Percentiles rank a stretch among this genome's conserved stretches.
Evolutionary conservation across 2,888 invertebrate genomes (phyloP).

Genomic region (Ornithoptera priamus): DNA sequence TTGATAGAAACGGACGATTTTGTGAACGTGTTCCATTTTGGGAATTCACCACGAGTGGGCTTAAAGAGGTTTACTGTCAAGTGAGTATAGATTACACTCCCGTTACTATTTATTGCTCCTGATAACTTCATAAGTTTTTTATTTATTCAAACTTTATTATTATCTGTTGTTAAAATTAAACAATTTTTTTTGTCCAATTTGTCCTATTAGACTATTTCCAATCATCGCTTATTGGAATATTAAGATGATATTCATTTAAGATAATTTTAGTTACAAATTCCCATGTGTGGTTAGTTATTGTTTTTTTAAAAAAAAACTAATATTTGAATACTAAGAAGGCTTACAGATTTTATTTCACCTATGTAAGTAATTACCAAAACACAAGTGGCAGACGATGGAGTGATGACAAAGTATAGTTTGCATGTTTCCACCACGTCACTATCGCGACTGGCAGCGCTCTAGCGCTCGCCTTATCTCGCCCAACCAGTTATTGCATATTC

Average conservation of each 20-base stretch:
- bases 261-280: too few relatives aligned
- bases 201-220: too few relatives aligned
- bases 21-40: conserved; percentile 74
- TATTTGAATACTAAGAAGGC: too few relatives aligned
- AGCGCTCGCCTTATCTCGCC: conserved; percentile 44
- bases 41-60: conserved; percentile 80
- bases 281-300: too few relatives aligned
- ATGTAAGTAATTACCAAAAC: too few relatives aligned
- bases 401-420: conserved; percentile 32
- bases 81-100: conserved; percentile 53
- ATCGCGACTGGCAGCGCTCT: conserved; percentile 34
- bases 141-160: too few relatives aligned
- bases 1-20: conserved; percentile 74
- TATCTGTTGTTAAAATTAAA: too few relatives aligned
- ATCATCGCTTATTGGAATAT: too few relatives aligned
- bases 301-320: too few relatives aligned
- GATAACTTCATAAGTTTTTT: conserved; percentile 5
- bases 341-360: too few relatives aligned
- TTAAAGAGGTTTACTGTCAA: conserved; percentile 78
- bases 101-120: conserved; percentile 1
- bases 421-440: conserved; percentile 39
- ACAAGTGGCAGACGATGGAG: background rate
- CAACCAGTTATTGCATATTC: conserved; percentile 32
- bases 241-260: too few relatives aligned
- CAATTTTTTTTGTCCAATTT: too few relatives aligned